Evolutionary conservation across 2,113 vertebrate species (phyloP).

Genomic region (Plecotus auritus): DNA sequence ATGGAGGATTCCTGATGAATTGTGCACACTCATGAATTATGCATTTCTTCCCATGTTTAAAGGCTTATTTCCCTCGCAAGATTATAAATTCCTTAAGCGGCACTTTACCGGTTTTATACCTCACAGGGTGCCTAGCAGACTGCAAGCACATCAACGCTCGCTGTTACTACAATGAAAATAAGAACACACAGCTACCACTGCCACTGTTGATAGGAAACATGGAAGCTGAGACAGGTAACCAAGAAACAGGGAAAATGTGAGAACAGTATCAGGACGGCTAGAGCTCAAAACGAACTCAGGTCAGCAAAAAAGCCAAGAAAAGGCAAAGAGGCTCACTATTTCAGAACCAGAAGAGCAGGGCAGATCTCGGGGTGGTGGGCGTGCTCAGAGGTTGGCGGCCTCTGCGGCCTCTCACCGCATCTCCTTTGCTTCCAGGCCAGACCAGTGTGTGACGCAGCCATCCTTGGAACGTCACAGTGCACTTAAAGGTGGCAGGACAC

Average conservation of each 20-base stretch:
- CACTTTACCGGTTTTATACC: accelerated
- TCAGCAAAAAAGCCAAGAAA: accelerated
- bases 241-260: neutral
- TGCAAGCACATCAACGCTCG: accelerated
- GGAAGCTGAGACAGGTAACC: neutral
- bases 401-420: neutral
- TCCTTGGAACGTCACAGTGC: neutral
- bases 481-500: neutral
- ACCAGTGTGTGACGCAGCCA: accelerated
- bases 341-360: neutral
- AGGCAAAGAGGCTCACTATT: accelerated
- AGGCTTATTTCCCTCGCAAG: neutral
- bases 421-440: too few species aligned
- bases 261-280: neutral
- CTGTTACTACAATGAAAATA: accelerated
- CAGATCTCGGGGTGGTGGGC: accelerated
- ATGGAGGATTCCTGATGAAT: accelerated
- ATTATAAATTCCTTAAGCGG: neutral
- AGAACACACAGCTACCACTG: accelerated
- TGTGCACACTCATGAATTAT: accelerated
- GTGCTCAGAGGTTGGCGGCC: too few species aligned
- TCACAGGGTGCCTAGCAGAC: neutral
- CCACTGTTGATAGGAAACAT: accelerated
- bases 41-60: accelerated
- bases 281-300: neutral